phyloP scores from a whole-genome alignment of 2,888 invertebrate species.

The Tenodera sinensis region DNA sequence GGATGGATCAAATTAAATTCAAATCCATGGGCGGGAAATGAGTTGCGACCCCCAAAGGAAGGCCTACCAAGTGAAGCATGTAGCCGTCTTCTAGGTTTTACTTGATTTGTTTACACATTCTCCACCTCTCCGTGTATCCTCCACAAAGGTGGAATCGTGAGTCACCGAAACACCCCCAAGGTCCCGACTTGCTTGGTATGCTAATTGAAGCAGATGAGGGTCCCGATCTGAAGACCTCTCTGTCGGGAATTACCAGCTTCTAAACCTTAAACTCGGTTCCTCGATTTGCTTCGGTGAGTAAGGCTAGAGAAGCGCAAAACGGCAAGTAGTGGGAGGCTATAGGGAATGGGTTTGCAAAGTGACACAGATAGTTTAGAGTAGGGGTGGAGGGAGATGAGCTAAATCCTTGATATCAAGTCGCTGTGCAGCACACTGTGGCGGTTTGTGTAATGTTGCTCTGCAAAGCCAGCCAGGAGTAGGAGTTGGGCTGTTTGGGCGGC shows the following conservation, averaged over 20 bases:
- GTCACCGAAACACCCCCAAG: neutral
- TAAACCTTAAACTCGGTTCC: constrained; percentile 11
- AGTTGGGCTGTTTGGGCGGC: neutral
- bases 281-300: constrained; percentile 15
- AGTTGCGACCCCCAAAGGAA: neutral
- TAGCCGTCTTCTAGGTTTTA: neutral
- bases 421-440: neutral
- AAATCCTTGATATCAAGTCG: constrained; percentile 17
- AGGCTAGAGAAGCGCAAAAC: neutral
- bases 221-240: neutral
- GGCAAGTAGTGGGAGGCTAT: neutral
- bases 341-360: constrained; percentile 6
- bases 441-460: neutral
- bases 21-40: neutral
- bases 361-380: constrained; percentile 12
- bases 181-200: constrained; percentile 16
- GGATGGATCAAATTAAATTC: neutral
- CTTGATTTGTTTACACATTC: neutral
- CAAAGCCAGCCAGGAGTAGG: neutral
- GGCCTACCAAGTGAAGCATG: neutral
- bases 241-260: constrained; percentile 15
- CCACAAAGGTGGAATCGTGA: neutral
- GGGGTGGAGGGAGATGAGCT: neutral
- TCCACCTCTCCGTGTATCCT: neutral
- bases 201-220: constrained; percentile 11